Evolutionary conservation across 30 jellyfish, hydroid and myxozoan genomes (phyloP), one percentile per base, ranked within the genome.

Genomic region (Calvadosia cruxmelitensis): DNA sequence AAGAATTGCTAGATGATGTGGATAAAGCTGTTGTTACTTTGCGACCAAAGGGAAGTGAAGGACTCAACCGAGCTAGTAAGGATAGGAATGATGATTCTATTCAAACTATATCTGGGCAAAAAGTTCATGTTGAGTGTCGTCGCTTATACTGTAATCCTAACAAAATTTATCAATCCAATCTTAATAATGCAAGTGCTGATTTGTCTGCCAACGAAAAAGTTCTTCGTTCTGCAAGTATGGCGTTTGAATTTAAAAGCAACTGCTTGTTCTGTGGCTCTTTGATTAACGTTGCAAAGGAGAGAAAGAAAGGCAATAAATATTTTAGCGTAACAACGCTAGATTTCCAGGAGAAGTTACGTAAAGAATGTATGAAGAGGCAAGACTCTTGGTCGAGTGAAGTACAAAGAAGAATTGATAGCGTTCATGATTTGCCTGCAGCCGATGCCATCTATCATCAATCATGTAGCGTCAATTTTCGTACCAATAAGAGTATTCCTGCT

Each of bases 381-480:
- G 50, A 63, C 30, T 48, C 61, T 2, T 29, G 75, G 75, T 34
- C 75, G 24, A 63, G 27, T 30, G 15, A 30, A 30, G 75, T 66
- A 25, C 28, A 63, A 66, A 63, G 64, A 66, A 66, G 75, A 66
- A 66, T 66, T 30, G 29, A 27, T 30, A 33, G 27, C 34, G 67
- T 29, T 24, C 61, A 30, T 66, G 75, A 66, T 63, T 66, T 66
- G 34, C 75, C 75, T 27, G 75, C 75, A 24, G 75, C 75, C 63
- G 75, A 66, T 66, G 75, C 75, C n/a, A 30, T 66, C 34, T 66
- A 66, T 66, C 75, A 30, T 66, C 75, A 66, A 66, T 30, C 63
- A 34, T 66, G 75, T 31, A 66, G 75, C 63, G 34, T 66, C 26
- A 33, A 66, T 66, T 66, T 66, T 51, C 61, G 67, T 30, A 33